phyloP scores from a whole-genome alignment of 2,888 invertebrate genomes.

The Dromius quadrimaculatus region DNA sequence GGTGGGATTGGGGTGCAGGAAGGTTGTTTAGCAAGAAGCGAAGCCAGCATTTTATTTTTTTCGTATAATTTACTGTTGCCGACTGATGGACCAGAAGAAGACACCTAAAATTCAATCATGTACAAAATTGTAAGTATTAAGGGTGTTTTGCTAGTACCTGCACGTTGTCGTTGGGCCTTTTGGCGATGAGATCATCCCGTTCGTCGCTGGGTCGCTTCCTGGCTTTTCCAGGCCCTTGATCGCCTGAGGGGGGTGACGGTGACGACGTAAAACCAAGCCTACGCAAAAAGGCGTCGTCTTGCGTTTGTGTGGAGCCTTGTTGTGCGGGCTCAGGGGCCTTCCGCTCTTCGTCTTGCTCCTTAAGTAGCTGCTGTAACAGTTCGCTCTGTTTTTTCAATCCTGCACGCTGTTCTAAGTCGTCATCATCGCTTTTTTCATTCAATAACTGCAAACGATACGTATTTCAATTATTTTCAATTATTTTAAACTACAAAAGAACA shows the following conservation, averaged over 20 bases:
- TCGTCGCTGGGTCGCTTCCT: constrained; percentile 77
- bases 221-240: constrained; percentile 65
- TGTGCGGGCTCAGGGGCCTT: constrained; percentile 64
- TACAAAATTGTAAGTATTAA: not conserved
- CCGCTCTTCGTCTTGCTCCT: constrained; percentile 69
- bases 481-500: constrained; percentile 25
- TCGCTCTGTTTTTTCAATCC: constrained; percentile 73
- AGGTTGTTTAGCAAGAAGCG: constrained; percentile 82
- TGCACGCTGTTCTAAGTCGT: constrained; percentile 74
- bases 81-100: constrained; percentile 64
- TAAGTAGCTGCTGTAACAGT: constrained; percentile 73
- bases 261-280: constrained; percentile 72
- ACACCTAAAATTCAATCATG: constrained; percentile 58
- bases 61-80: constrained; percentile 79
- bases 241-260: constrained; percentile 69
- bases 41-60: constrained; percentile 88
- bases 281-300: constrained; percentile 70
- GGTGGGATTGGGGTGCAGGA: constrained; percentile 73
- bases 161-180: constrained; percentile 65
- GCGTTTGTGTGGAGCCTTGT: constrained; percentile 59
- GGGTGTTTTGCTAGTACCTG: constrained; percentile 57
- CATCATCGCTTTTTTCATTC: constrained; percentile 86
- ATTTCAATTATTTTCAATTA: constrained; percentile 8
- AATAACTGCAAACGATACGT: constrained; percentile 71
- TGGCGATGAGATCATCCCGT: constrained; percentile 69